Percentiles rank a stretch among this genome's conserved stretches.
These are phyloP conservation scores for Melitaea athalia DNA, from an alignment of 2,888 invertebrate genomes.

Conservation along the genomic window DNA sequence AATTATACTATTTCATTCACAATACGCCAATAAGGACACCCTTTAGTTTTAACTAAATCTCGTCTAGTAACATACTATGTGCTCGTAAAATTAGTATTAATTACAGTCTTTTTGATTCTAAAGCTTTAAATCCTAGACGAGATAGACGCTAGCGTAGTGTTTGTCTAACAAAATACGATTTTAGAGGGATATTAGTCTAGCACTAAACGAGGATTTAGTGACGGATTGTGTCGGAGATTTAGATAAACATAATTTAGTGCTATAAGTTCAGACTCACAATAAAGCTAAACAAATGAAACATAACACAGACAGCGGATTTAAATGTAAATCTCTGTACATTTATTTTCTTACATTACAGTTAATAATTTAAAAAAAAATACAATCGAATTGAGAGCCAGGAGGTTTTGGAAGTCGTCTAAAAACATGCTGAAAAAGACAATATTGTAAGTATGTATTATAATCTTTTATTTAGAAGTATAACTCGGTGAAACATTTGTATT, in stretches of 20 bases:
- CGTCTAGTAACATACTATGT: neutral
- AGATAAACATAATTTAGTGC: neutral
- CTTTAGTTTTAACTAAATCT: neutral
- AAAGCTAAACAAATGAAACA: neutral
- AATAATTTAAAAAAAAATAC: too few species aligned
- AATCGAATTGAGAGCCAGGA: too few species aligned
- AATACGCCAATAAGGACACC: neutral
- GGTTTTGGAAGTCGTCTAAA: too few species aligned
- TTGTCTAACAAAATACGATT: neutral
- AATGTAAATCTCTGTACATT: neutral
- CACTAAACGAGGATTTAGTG: neutral
- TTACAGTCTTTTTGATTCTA: neutral
- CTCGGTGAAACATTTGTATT: too few species aligned
- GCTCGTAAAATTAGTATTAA: neutral
- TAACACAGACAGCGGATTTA: neutral
- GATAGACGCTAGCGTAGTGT: neutral
- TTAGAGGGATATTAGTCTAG: neutral
- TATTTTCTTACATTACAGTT: neutral
- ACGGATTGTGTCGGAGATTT: neutral
- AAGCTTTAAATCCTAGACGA: neutral
- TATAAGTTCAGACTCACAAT: constrained; percentile 1
- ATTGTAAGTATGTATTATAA: too few species aligned
- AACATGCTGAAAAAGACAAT: too few species aligned
- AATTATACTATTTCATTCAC: too few species aligned
- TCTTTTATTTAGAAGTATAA: too few species aligned